These are phyloP conservation scores for Plectrocnemia conspersa DNA, from an alignment of 1,140 invertebrate genomes.

Conservation along the genomic window DNA sequence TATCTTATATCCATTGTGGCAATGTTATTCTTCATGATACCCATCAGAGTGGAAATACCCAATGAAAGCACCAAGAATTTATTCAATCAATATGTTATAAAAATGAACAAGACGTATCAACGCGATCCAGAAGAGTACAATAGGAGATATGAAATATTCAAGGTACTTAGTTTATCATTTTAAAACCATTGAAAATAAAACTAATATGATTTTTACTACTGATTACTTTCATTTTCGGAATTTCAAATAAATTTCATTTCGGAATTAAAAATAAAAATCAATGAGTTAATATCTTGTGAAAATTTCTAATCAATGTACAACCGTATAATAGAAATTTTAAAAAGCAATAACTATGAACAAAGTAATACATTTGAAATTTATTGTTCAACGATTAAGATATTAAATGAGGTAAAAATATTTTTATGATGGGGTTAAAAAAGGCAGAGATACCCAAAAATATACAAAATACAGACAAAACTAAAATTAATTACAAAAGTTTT, in stretches of 20 bases:
- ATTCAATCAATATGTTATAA: constrained; percentile 58
- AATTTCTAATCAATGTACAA: no score
- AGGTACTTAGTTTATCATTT: constrained; percentile 51
- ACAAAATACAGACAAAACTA: no score
- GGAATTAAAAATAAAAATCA: background rate
- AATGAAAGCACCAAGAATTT: constrained; percentile 43
- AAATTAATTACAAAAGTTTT: no score
- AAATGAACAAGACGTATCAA: constrained; percentile 66
- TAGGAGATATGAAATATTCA: constrained; percentile 58
- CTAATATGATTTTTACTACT: constrained; percentile 14
- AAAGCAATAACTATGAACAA: no score
- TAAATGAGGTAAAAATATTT: no score
- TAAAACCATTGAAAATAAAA: no score
- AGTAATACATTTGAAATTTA: no score
- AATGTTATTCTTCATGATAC: constrained; percentile 51
- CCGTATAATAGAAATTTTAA: no score
- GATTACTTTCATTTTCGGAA: constrained; percentile 12
- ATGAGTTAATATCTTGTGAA: background rate
- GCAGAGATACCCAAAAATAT: no score
- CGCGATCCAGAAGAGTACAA: constrained; percentile 54
- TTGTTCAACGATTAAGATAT: no score
- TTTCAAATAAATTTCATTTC: constrained; percentile 4
- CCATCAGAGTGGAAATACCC: constrained; percentile 43
- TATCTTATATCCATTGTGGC: no score
- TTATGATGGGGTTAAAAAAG: no score